These are phyloP conservation scores for Zonitis immaculata DNA, from an alignment of 2,888 invertebrate genomes.

Conservation along the genomic window DNA sequence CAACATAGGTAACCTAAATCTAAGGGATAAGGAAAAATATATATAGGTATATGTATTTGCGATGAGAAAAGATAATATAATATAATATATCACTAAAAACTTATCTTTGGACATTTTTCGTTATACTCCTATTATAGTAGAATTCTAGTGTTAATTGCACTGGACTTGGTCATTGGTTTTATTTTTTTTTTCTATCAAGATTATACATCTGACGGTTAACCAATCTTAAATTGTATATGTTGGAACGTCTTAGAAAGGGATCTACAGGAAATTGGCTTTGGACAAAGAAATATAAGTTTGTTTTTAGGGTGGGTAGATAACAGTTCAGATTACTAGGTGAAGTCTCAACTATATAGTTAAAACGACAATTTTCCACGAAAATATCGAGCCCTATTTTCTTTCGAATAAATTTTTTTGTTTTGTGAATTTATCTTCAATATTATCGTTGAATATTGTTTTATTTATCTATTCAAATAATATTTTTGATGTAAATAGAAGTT, in stretches of 20 bases:
- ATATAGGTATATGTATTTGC: no score
- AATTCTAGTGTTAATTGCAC: slow-evolving; percentile 38
- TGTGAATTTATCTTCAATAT: no score
- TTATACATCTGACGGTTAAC: slow-evolving; percentile 10
- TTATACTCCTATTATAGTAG: no score
- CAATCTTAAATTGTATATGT: neutral
- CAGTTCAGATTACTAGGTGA: slow-evolving; percentile 31
- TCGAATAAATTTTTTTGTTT: no score
- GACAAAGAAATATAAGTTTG: slow-evolving; percentile 42
- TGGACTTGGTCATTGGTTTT: slow-evolving; percentile 30
- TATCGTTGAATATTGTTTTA: no score
- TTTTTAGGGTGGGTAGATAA: slow-evolving; percentile 39
- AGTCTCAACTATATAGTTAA: neutral
- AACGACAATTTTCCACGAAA: neutral
- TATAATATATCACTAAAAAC: no score
- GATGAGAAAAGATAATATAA: no score
- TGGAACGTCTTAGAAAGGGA: slow-evolving; percentile 33
- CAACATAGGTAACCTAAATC: neutral
- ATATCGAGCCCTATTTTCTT: no score
- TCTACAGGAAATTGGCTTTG: slow-evolving; percentile 40
- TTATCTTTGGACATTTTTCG: slow-evolving; percentile 18
- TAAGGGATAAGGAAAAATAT: neutral
- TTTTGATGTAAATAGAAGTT: no score
- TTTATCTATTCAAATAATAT: no score
- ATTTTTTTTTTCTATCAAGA: slow-evolving; percentile 40